Base-by-base conservation (phyloP, 2,797 vertebrate genomes). In the Mus spretus region DNA sequence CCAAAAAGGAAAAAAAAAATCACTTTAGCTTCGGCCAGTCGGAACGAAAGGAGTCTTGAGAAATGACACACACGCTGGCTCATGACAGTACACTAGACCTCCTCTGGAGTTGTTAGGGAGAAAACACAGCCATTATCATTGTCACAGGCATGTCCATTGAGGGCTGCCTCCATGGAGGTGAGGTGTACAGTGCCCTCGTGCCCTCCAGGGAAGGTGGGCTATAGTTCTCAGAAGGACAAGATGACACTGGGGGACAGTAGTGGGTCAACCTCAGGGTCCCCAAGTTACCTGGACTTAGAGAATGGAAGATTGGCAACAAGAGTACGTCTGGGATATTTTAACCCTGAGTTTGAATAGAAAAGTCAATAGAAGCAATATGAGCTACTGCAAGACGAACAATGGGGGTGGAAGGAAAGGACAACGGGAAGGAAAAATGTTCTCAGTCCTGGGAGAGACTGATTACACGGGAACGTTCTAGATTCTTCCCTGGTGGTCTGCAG, bases 31-130 rank as follows among this genome's bases (percentile, higher is more conserved):
- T 44, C 0, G 40, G 90, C 90, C 96, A 79, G 87, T 79, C 1
- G 7, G 90, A 86, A 91, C 78, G 55, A 94, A 89, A 34, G 44
- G 92, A 67, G 13, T 31, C 55, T 82, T 92, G 96, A 97, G 88
- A 91, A 94, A 95, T 89, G 15, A 72, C 78, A 81, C 53, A 15
- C 26, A 6, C 0, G 14, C 40, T 12, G 0, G 4, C 0, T 17
- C 22, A 57, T 92, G 96, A 96, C 97, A 78, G n/a, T 44, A 65
- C 75, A 72, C 90, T 55, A 53, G 47, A 20, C 24, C 44, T 65
- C 13, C 74, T 74, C 83, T 53, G 75, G 50, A 53, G 59, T 31
- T 4, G 95, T 55, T 63, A 93, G 22, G 5, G 72, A 90, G 91
- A 82, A 85, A 80, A 84, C 11, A 53, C 4, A 59, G 11, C 24